phyloP scores from a whole-genome alignment of 2,888 invertebrate species.

The Harpagoxenus sublaevis region DNA sequence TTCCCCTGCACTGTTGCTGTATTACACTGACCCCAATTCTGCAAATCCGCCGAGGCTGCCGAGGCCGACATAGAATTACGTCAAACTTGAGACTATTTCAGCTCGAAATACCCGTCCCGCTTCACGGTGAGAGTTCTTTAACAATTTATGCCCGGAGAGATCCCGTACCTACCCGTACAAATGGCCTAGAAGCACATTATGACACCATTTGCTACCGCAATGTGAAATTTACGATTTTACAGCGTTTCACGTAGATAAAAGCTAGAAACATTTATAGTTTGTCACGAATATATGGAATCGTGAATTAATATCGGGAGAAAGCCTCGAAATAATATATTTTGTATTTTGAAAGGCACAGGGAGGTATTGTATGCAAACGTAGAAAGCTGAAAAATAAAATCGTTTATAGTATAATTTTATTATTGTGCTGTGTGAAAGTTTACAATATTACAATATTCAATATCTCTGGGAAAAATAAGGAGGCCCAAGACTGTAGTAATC shows the following conservation, averaged over 20 bases:
- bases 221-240: constrained; percentile 8
- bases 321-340: neutral
- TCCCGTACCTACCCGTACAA: constrained; percentile 3
- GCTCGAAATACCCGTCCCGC: constrained; percentile 4
- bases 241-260: neutral
- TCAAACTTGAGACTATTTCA: constrained; percentile 40
- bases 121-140: constrained; percentile 10
- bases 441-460: neutral
- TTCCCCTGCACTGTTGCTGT: constrained; percentile 18
- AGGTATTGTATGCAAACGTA: neutral
- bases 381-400: neutral
- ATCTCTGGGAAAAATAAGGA: too few relatives aligned
- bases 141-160: constrained; percentile 30
- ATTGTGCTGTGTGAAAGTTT: neutral
- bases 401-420: neutral
- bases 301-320: neutral
- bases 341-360: neutral
- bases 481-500: too few relatives aligned
- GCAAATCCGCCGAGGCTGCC: constrained; percentile 27
- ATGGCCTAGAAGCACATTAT: constrained; percentile 15
- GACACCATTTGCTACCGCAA: neutral
- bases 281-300: neutral
- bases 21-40: constrained; percentile 46
- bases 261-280: neutral
- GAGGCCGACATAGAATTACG: constrained; percentile 31